Conservation (phyloP, 2,113 vertebrate species). For the Pogonocichla stellata region DNA sequence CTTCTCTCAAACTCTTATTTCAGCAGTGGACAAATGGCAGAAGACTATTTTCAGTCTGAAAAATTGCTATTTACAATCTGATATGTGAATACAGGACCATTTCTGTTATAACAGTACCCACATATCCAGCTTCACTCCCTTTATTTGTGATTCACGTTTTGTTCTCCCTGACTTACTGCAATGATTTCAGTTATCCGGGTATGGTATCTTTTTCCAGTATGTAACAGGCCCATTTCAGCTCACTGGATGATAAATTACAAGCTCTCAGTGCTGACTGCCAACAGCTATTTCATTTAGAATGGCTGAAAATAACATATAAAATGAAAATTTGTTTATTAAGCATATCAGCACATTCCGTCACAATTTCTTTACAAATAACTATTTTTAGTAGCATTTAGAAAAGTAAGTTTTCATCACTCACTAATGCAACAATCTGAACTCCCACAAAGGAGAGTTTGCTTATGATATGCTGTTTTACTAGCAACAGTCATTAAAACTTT, state of each 20-base stretch:
- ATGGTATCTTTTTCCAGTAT: background rate
- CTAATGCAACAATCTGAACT: background rate
- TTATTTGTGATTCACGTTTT: background rate
- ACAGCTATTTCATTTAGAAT: background rate
- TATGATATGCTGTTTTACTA: background rate
- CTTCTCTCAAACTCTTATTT: background rate
- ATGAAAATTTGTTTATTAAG: background rate
- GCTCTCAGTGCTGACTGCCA: background rate
- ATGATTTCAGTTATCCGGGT: background rate
- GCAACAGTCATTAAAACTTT: background rate
- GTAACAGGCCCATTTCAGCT: background rate
- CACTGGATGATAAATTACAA: background rate
- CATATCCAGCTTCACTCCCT: fast-evolving
- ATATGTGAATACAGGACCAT: background rate
- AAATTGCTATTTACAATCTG: background rate
- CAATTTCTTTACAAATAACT: background rate
- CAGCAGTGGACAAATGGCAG: background rate
- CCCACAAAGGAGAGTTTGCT: background rate
- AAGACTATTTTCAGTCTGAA: background rate
- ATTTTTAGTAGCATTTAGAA: background rate
- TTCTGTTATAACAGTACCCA: background rate
- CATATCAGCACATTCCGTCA: fast-evolving
- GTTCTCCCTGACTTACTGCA: background rate
- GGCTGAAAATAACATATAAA: background rate
- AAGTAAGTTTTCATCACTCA: background rate